These are phyloP conservation scores for Drosophila conformis DNA, from an alignment of 2,888 invertebrate species.

Conservation along the genomic window DNA sequence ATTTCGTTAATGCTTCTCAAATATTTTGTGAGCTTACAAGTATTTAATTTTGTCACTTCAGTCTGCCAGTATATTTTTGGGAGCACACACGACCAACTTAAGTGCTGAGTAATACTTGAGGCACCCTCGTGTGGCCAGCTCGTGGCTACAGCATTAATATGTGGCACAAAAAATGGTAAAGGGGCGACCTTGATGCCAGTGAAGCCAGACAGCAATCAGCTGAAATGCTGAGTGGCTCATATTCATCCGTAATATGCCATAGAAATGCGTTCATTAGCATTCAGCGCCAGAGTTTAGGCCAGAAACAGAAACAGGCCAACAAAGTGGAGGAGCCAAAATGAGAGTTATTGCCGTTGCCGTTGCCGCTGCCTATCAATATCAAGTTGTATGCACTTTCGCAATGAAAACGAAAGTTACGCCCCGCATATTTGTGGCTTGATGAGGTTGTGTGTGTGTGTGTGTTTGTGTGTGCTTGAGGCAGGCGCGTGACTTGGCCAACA, in stretches of 20 bases:
- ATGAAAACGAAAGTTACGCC: constrained; percentile 79
- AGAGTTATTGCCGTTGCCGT: constrained; percentile 20
- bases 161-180: constrained; percentile 45
- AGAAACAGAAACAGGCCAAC: constrained; percentile 57
- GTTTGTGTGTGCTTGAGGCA: constrained; percentile 20
- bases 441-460: neutral
- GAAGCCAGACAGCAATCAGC: constrained; percentile 17
- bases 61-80: constrained; percentile 20
- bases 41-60: constrained; percentile 39
- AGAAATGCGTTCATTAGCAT: constrained; percentile 50
- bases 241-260: constrained; percentile 17
- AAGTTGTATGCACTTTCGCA: constrained; percentile 79
- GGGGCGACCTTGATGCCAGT: constrained; percentile 53
- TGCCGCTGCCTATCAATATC: constrained; percentile 61
- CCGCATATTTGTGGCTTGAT: constrained; percentile 34
- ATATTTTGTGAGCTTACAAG: constrained; percentile 32
- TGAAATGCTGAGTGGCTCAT: constrained; percentile 34
- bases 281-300: constrained; percentile 39
- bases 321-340: constrained; percentile 43
- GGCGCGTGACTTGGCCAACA: constrained; percentile 71
- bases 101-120: constrained; percentile 31
- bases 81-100: constrained; percentile 28
- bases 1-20: constrained; percentile 22
- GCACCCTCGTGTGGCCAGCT: constrained; percentile 22
- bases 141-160: neutral